Percentiles rank a stretch among this genome's conserved stretches.
These are phyloP conservation scores for Eremobia ochroleuca DNA, from an alignment of 2,888 invertebrate genomes.

Conservation along the genomic window DNA sequence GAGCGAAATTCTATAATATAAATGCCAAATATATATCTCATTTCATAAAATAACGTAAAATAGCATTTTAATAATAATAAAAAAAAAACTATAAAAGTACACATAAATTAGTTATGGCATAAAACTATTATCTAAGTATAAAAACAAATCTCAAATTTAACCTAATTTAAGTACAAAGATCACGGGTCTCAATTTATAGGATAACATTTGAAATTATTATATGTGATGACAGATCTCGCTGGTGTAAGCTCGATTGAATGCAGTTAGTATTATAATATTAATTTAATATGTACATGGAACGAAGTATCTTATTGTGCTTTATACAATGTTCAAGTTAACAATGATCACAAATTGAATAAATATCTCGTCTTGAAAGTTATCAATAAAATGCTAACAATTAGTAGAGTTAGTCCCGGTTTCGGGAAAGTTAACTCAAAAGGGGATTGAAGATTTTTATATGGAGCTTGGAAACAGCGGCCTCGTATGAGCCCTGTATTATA, in stretches of 20 bases:
- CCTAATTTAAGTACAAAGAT: conserved; percentile 88
- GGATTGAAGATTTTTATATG: too few relatives aligned
- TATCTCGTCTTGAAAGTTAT: conserved; percentile 40
- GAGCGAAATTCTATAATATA: conserved; percentile 84
- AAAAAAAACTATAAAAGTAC: conserved; percentile 83
- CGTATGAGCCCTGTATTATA: too few relatives aligned
- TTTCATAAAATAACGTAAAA: conserved; percentile 77
- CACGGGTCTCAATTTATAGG: conserved; percentile 72
- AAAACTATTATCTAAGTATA: conserved; percentile 85
- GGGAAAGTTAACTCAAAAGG: background rate
- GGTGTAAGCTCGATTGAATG: conserved; percentile 65
- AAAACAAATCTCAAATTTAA: conserved; percentile 82
- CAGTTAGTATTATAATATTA: conserved; percentile 54
- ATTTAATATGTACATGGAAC: conserved; percentile 65
- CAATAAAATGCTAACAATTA: conserved; percentile 55
- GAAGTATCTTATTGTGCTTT: conserved; percentile 61
- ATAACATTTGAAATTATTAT: conserved; percentile 56
- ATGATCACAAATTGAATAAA: conserved; percentile 50
- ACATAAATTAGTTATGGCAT: conserved; percentile 90
- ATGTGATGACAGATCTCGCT: conserved; percentile 77
- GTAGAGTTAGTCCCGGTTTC: conserved; percentile 45
- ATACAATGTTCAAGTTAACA: conserved; percentile 53
- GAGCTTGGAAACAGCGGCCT: too few relatives aligned
- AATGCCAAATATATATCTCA: conserved; percentile 82
- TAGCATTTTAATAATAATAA: conserved; percentile 74